These are phyloP conservation scores for Rhabditoides inermis DNA, from an alignment of 2,888 invertebrate genomes.

Conservation along the genomic window DNA sequence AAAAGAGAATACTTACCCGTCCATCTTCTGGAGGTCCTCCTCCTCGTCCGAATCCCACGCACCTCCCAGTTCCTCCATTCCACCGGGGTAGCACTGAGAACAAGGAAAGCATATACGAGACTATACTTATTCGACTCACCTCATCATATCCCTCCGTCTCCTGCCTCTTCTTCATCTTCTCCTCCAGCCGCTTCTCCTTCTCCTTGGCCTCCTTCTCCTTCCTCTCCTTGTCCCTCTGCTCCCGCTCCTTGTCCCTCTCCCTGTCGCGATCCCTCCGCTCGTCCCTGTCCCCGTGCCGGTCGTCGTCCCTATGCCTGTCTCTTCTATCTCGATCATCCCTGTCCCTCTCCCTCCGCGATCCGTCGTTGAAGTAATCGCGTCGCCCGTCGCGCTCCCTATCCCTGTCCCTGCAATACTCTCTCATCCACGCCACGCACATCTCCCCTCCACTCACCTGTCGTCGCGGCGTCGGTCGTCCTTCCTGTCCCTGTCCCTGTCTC, in stretches of 20 bases:
- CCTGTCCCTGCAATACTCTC: conserved; percentile 9
- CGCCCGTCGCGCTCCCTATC: conserved; percentile 8
- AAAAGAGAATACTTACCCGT: conserved; percentile 99
- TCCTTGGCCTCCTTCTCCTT: conserved; percentile 4
- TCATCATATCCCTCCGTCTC: conserved; percentile 15
- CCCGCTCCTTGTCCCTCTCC: neutral
- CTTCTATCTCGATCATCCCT: too few species aligned
- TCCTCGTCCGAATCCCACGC: conserved; percentile 59
- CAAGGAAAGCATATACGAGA: neutral
- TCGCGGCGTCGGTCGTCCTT: conserved; percentile 7
- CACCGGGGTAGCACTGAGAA: conserved; percentile 32
- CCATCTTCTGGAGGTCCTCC: conserved; percentile 96
- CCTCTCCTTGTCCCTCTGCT: conserved; percentile 7
- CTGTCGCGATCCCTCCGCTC: conserved; percentile 2
- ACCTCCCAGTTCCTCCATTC: conserved; percentile 28
- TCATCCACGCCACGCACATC: too few species aligned
- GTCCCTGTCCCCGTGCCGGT: conserved; percentile 2
- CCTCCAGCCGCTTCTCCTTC: conserved; percentile 15
- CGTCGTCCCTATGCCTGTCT: conserved; percentile 6
- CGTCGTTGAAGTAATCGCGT: too few species aligned
- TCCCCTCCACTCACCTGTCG: too few species aligned
- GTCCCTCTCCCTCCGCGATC: conserved; percentile 1
- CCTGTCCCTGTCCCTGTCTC: conserved; percentile 7
- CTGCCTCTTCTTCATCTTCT: conserved; percentile 31
- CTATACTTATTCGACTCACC: neutral